These are phyloP conservation scores for Pantherophis vulpinus DNA, from an alignment of 2,797 vertebrate genomes.

Conservation along the genomic window DNA sequence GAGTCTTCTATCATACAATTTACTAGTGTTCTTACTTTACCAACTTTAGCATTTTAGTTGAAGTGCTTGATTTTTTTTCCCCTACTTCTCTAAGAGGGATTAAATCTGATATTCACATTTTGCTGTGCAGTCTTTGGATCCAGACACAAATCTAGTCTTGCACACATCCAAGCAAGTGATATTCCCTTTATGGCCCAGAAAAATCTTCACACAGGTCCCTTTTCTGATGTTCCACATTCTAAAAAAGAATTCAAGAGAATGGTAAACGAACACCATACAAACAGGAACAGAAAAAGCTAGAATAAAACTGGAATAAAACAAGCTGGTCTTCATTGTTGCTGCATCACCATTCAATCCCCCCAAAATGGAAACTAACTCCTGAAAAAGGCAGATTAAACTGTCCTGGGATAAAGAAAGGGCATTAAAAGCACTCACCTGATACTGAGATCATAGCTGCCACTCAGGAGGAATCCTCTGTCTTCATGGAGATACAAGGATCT, in stretches of 20 bases:
- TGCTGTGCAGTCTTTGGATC: slow-evolving; percentile 79
- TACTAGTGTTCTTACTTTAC: background rate
- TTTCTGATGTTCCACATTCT: slow-evolving; percentile 85
- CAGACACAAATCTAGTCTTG: slow-evolving; percentile 77
- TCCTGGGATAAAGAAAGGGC: background rate
- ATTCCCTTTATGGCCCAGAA: slow-evolving; percentile 77
- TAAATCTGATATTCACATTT: slow-evolving; percentile 76
- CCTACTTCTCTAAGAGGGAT: background rate
- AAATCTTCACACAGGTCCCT: slow-evolving; percentile 70
- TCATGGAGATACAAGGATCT: slow-evolving; percentile 74
- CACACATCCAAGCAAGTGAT: slow-evolving; percentile 82
- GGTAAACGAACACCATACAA: background rate
- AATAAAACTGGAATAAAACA: background rate
- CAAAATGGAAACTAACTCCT: background rate
- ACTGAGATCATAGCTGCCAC: slow-evolving; percentile 77
- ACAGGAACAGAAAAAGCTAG: background rate
- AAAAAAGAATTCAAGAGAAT: background rate
- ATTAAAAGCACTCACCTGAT: slow-evolving; percentile 78
- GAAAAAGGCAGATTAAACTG: background rate
- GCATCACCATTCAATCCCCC: background rate
- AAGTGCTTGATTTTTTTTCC: background rate
- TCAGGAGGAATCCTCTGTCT: slow-evolving; percentile 77
- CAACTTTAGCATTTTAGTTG: background rate
- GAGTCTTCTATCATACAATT: background rate
- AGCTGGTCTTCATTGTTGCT: background rate